Evolutionary conservation across 2,888 invertebrate genomes (phyloP), one percentile per base, ranked within the genome.

Genomic region (Eulithis testata): DNA sequence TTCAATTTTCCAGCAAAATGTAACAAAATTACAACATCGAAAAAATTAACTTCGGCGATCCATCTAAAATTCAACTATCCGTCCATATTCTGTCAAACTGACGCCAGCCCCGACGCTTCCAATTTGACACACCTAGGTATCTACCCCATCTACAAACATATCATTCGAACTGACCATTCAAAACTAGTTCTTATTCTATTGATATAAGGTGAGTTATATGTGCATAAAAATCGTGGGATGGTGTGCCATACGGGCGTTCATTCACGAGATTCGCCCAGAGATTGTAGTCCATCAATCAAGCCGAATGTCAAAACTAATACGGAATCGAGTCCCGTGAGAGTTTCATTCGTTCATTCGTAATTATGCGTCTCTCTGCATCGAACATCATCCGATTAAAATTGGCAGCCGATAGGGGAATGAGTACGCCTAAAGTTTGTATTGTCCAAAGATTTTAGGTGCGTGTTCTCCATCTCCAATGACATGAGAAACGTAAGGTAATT

Each of bases 251-350:
- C 90, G 90, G 90, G 84, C 81, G 84, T 84, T 85, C 87, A 88
- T 90, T 88, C 85, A 85, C 79, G 80, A 89, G 90, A 90, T 90
- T 84, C 80, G 82, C 81, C 83, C 85, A 85, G 87, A 88, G 92
- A 93, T 93, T 90, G 90, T 87, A 83, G 84, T 85, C 85, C 88
- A 93, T 93, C 93, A 88, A 92, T 93, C 93, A 93, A 88, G 91
- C 87, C 87, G 85, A 89, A 89, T 89, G 93, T 93, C 93, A 93
- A 92, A 93, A 91, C 91, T 91, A 93, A 93, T 93, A 92, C 89
- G 86, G 77, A 86, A 84, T 81, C 76, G 73, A 76, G 88, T 91
- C 92, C 91, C 92, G 90, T 88, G 93, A 91, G 92, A 91, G 82
- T 82, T 85, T 79, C 82, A 85, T 84, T 88, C 82, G 87, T 85